Conservation (phyloP, 2,888 invertebrate genomes). For the Amphipyra berbera region DNA sequence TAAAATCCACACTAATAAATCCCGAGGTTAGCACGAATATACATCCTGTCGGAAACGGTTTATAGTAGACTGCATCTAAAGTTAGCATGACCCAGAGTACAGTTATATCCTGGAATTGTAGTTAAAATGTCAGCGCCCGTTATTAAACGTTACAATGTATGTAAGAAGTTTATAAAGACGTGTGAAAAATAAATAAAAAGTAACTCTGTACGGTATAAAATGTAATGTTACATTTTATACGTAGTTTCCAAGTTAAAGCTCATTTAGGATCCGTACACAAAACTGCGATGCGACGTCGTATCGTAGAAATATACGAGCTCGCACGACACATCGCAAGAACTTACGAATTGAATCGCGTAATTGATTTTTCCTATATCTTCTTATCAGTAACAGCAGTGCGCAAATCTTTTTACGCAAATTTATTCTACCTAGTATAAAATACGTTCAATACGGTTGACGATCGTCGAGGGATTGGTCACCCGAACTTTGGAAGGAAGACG, state of each 20-base stretch:
- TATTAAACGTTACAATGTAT: constrained; percentile 23
- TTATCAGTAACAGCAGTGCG: too few species aligned
- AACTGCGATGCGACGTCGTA: too few species aligned
- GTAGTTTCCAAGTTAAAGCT: not conserved
- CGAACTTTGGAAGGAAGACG: too few species aligned
- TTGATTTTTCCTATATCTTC: too few species aligned
- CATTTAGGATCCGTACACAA: too few species aligned
- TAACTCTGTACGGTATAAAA: constrained; percentile 1
- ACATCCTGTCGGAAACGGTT: constrained; percentile 30
- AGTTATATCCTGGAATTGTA: constrained; percentile 29
- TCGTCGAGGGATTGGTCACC: too few species aligned
- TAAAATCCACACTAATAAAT: not conserved
- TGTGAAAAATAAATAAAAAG: constrained; percentile 2
- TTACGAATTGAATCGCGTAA: too few species aligned
- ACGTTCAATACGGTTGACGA: too few species aligned
- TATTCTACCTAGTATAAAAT: too few species aligned
- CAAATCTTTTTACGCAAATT: too few species aligned
- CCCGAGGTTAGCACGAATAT: constrained; percentile 15
- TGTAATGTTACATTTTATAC: not conserved
- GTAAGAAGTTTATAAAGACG: constrained; percentile 1
- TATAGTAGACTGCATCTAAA: constrained; percentile 13
- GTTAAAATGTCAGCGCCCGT: constrained; percentile 8
- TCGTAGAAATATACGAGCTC: too few species aligned
- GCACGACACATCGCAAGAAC: too few species aligned
- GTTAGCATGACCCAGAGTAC: constrained; percentile 22